A percentile compares a stretch with the other conserved stretches of the same genome.
Evolutionary conservation across 2,797 vertebrate genomes (phyloP).

Genomic region (Remorina albescens): DNA sequence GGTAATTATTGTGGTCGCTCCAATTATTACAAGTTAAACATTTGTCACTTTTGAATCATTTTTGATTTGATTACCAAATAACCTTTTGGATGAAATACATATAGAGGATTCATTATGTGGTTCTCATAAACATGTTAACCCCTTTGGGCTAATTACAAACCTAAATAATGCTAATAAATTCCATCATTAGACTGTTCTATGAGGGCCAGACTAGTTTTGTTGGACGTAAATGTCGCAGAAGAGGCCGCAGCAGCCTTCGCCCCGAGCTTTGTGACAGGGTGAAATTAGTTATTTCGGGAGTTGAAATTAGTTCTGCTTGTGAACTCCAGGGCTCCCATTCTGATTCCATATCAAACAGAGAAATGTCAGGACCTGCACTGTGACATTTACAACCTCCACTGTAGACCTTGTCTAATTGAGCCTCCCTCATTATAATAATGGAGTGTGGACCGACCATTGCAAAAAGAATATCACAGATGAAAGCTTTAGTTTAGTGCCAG

Average conservation of each 20-base stretch:
- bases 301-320: conserved; percentile 79
- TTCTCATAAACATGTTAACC: conserved; percentile 49
- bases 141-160: conserved; percentile 72
- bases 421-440: conserved; percentile 84
- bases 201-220: conserved; percentile 11
- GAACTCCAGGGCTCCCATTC: conserved; percentile 77
- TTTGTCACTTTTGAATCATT: conserved; percentile 37
- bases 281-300: conserved; percentile 73
- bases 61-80: conserved; percentile 54
- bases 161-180: conserved; percentile 67
- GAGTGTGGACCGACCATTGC: conserved; percentile 68
- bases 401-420: conserved; percentile 85
- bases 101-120: conserved; percentile 26
- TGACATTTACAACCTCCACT: conserved; percentile 84
- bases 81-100: conserved; percentile 60
- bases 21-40: conserved; percentile 42
- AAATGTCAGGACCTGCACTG: conserved; percentile 85
- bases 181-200: conserved; percentile 58
- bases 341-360: conserved; percentile 84
- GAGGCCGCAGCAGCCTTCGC: conserved; percentile 37
- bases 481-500: conserved; percentile 59
- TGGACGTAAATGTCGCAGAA: conserved; percentile 56
- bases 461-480: conserved; percentile 70
- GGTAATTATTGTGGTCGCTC: conserved; percentile 25
- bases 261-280: conserved; percentile 52